Conservation (phyloP, 1,140 invertebrate genomes). For the Pseudomyrmex gracilis region DNA sequence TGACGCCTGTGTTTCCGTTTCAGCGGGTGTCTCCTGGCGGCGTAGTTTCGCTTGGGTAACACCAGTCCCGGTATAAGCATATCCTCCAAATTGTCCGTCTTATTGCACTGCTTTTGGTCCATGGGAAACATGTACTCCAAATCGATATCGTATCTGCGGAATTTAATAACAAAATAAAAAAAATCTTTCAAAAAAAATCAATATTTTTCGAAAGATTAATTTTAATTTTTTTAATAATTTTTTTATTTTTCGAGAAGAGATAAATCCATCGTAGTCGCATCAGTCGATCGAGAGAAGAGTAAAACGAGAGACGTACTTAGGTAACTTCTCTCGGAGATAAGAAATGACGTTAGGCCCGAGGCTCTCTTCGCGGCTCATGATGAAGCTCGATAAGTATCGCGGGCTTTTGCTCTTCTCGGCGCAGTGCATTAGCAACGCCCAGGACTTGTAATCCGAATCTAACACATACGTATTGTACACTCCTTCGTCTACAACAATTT, state of each 20-base stretch:
- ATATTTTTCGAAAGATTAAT: neutral
- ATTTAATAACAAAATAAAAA: constrained; percentile 14
- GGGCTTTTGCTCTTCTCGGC: constrained; percentile 93
- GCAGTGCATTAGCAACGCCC: constrained; percentile 93
- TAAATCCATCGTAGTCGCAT: neutral
- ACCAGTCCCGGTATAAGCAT: constrained; percentile 73
- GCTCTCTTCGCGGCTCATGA: constrained; percentile 89
- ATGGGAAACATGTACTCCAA: constrained; percentile 93
- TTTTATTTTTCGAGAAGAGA: neutral
- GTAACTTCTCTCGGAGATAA: constrained; percentile 87
- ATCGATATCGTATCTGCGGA: constrained; percentile 90
- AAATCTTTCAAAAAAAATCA: neutral
- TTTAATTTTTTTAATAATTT: neutral
- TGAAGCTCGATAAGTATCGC: constrained; percentile 93
- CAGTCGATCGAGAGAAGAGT: constrained; percentile 28
- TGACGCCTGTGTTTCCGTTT: constrained; percentile 79
- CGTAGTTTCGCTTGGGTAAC: constrained; percentile 68
- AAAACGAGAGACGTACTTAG: constrained; percentile 75
- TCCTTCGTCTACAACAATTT: constrained; percentile 91
- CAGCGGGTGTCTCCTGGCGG: constrained; percentile 78
- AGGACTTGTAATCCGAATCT: constrained; percentile 93
- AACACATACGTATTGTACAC: constrained; percentile 95
- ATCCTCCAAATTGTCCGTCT: constrained; percentile 70
- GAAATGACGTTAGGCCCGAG: constrained; percentile 88
- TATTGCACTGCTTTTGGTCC: constrained; percentile 89